Evolutionary conservation across 2,797 vertebrate genomes (phyloP).

Genomic region (Vireo griseus): DNA sequence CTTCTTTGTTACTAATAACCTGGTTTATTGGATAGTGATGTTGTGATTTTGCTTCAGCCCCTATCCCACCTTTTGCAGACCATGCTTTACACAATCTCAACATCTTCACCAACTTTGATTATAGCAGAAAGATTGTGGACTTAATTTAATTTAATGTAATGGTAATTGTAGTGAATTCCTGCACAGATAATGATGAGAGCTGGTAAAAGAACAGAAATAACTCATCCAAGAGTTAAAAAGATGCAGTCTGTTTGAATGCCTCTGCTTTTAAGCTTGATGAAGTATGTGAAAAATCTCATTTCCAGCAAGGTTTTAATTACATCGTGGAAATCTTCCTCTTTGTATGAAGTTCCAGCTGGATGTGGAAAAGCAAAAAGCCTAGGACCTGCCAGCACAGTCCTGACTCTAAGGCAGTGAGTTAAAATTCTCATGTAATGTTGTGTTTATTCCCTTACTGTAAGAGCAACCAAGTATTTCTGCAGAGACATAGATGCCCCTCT

Average conservation of each 20-base stretch:
- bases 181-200: background rate
- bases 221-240: background rate
- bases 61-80: background rate
- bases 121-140: background rate
- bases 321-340: background rate
- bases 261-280: background rate
- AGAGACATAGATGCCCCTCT: background rate
- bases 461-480: background rate
- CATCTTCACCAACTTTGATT: background rate
- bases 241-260: background rate
- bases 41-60: background rate
- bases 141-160: slow-evolving; percentile 1
- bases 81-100: background rate
- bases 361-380: background rate
- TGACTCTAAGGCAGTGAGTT: background rate
- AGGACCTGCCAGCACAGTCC: background rate
- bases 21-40: background rate
- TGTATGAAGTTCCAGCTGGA: background rate
- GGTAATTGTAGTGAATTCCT: background rate
- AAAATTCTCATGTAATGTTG: background rate
- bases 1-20: background rate
- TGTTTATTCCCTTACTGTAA: background rate
- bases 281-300: background rate
- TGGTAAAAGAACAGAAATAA: background rate
- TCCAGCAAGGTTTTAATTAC: slow-evolving; percentile 20